phyloP scores from a whole-genome alignment of 2,797 vertebrate species.

The Coilia nasus region DNA sequence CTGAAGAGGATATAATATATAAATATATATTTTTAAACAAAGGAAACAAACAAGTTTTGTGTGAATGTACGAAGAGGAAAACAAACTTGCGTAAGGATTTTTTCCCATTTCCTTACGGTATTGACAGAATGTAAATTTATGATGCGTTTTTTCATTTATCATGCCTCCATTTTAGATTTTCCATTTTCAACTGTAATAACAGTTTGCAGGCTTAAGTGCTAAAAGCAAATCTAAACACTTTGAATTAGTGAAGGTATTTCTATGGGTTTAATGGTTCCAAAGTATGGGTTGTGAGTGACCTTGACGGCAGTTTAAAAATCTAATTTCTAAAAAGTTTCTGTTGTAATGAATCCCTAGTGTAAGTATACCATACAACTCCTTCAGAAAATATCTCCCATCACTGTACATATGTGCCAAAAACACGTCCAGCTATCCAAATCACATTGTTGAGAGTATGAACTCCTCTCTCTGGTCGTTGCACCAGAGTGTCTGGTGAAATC shows the following conservation, averaged over 20 bases:
- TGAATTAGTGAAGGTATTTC: not conserved
- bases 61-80: conserved; percentile 7
- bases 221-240: not conserved
- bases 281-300: not conserved
- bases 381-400: not conserved
- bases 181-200: not conserved
- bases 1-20: conserved; percentile 36
- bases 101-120: not conserved
- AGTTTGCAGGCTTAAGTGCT: not conserved
- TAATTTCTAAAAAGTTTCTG: not conserved
- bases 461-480: not conserved
- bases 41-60: conserved; percentile 26
- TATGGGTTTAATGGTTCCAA: not conserved
- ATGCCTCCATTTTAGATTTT: not conserved
- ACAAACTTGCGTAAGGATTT: not conserved
- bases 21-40: conserved; percentile 36
- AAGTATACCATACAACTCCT: not conserved
- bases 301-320: not conserved
- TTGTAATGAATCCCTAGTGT: not conserved
- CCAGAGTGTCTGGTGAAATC: not conserved
- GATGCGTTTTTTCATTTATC: not conserved
- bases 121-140: not conserved
- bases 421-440: not conserved
- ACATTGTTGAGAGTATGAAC: not conserved
- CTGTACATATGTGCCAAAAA: conserved; percentile 14